Conservation (phyloP, 2,113 vertebrate genomes). For the Tychaedon coryphoeus region DNA sequence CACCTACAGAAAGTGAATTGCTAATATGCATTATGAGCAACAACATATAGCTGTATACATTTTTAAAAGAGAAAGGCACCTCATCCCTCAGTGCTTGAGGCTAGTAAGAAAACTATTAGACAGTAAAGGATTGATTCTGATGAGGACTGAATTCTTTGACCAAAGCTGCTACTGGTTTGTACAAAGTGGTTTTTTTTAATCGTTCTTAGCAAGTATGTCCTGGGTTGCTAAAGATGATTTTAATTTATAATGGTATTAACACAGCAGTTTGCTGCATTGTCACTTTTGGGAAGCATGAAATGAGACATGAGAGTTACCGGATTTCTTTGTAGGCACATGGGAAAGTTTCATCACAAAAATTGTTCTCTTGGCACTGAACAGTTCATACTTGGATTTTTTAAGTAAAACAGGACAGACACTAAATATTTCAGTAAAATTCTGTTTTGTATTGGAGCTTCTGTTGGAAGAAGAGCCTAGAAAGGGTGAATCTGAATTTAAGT, state of each 20-base stretch:
- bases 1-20: background rate
- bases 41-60: background rate
- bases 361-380: background rate
- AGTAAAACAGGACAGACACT: background rate
- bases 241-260: background rate
- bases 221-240: background rate
- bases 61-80: background rate
- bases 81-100: background rate
- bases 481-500: background rate
- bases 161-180: background rate
- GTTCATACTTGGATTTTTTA: background rate
- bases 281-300: conserved; percentile 37
- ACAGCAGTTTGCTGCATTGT: background rate
- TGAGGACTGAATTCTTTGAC: background rate
- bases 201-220: background rate
- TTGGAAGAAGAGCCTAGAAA: background rate
- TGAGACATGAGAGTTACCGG: background rate
- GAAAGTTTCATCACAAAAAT: background rate
- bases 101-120: conserved; percentile 19
- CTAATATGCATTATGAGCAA: background rate
- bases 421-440: background rate
- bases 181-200: background rate
- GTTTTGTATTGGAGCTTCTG: background rate
- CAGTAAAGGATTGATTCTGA: background rate
- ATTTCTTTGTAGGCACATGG: background rate